Evolutionary conservation across 2,797 vertebrate species (phyloP).

Genomic region (Orientallactaga sibirica): DNA sequence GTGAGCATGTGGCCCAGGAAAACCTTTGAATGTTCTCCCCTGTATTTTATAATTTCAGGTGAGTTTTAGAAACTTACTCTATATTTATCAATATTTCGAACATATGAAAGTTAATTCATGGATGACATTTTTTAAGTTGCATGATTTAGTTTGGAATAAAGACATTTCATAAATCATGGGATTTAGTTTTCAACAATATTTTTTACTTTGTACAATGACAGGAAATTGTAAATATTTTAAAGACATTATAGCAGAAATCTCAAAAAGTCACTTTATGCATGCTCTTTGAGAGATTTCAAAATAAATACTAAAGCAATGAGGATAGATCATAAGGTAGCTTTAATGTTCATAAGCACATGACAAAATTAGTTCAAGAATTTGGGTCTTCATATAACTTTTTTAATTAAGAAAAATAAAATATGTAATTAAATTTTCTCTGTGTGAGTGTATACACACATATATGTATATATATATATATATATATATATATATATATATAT

Average conservation of each 20-base stretch:
- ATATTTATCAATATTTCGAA: not conserved
- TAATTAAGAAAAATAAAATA: not conserved
- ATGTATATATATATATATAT: not conserved
- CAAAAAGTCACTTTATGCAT: not conserved
- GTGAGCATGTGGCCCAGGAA: not conserved
- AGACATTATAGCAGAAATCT: not conserved
- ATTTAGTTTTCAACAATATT: not conserved
- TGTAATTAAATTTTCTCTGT: not conserved
- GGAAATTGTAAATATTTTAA: constrained; percentile 45
- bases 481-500: too few relatives aligned
- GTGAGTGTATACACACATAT: too few relatives aligned
- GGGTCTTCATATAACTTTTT: not conserved
- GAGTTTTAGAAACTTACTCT: not conserved
- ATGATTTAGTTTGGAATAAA: not conserved
- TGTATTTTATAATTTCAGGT: not conserved
- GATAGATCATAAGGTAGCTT: not conserved
- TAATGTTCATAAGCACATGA: not conserved
- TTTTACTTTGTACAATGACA: not conserved
- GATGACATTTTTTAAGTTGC: constrained; percentile 13
- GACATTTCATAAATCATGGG: not conserved
- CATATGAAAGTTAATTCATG: not conserved
- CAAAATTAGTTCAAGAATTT: not conserved
- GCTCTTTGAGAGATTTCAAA: not conserved
- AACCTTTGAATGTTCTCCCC: not conserved
- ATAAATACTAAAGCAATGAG: not conserved